These are phyloP conservation scores for Gari tellinella DNA, from an alignment of 2,888 invertebrate genomes.

Conservation along the genomic window DNA sequence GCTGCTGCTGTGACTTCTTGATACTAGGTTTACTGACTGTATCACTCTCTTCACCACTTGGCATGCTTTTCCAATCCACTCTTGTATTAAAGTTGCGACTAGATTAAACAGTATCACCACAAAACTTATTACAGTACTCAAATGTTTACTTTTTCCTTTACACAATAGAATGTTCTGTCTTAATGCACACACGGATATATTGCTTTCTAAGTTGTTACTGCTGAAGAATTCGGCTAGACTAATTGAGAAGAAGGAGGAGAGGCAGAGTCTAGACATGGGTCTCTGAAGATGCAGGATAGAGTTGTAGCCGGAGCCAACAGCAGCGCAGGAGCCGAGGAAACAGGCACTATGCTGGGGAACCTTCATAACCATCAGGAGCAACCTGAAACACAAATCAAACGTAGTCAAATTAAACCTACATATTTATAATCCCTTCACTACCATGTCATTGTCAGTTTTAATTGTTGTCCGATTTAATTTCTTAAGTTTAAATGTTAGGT, in stretches of 20 bases:
- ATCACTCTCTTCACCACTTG: conserved; percentile 40
- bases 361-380: conserved; percentile 50
- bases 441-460: too few relatives aligned
- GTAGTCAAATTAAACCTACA: too few relatives aligned
- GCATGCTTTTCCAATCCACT: conserved; percentile 35
- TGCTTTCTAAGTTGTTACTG: conserved; percentile 69
- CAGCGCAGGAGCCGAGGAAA: conserved; percentile 6
- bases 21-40: conserved; percentile 13
- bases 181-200: too few relatives aligned
- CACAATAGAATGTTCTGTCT: neutral
- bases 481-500: too few relatives aligned
- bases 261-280: conserved; percentile 78
- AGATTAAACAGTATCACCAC: neutral
- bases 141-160: conserved; percentile 2
- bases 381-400: conserved; percentile 56
- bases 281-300: conserved; percentile 69
- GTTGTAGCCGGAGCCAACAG: conserved; percentile 15
- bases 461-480: too few relatives aligned
- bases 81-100: neutral
- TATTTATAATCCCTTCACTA: too few relatives aligned
- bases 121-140: neutral
- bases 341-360: conserved; percentile 7
- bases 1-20: conserved; percentile 6
- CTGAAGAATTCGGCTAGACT: conserved; percentile 77
- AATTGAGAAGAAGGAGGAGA: conserved; percentile 75